Evolutionary conservation across 2,113 vertebrate genomes (phyloP).

Genomic region (Harpagus bidentatus): DNA sequence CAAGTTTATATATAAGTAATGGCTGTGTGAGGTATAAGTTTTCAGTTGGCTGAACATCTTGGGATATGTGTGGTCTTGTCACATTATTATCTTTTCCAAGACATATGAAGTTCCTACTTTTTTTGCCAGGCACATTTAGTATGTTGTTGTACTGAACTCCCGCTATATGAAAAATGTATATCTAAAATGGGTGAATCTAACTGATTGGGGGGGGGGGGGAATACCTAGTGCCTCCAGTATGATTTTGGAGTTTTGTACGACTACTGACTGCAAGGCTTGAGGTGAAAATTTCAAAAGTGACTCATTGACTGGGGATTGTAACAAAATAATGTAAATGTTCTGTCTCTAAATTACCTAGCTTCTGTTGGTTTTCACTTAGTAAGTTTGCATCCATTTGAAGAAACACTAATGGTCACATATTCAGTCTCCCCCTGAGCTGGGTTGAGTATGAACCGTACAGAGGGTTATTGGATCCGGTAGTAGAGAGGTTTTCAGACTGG

Average conservation of each 20-base stretch:
- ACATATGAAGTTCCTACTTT: not conserved
- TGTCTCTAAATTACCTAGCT: not conserved
- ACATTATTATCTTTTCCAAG: not conserved
- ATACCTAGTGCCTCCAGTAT: not conserved
- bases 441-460: not conserved
- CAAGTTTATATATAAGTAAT: not conserved
- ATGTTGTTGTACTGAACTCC: not conserved
- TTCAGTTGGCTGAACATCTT: conserved; percentile 5
- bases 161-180: not conserved
- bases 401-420: not conserved
- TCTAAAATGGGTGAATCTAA: not conserved
- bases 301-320: not conserved
- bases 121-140: not conserved
- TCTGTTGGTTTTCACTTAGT: not conserved
- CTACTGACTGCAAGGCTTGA: not conserved
- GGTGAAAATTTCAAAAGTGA: not conserved
- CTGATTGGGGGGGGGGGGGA: not conserved
- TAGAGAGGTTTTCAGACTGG: not conserved
- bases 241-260: not conserved
- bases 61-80: not conserved
- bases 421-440: not conserved
- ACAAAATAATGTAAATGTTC: not conserved
- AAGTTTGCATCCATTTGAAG: not conserved
- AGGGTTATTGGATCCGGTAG: fast-evolving
- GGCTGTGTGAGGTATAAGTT: not conserved